Conservation (phyloP, 2,888 invertebrate genomes). For the Mellilla xanthometata region DNA sequence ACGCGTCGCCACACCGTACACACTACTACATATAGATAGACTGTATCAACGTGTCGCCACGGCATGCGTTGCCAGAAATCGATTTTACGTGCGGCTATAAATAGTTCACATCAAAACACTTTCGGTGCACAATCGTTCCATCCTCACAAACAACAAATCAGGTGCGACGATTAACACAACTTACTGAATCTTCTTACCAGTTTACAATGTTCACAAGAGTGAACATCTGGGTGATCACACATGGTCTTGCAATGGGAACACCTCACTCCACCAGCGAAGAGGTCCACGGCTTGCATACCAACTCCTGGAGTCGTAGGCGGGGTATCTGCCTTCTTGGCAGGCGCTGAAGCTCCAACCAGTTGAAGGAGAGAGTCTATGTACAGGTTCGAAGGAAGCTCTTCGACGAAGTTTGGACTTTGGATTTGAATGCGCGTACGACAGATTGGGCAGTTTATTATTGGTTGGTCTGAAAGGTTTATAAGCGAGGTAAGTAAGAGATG, state of each 20-base stretch:
- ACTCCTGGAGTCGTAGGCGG: slow-evolving; percentile 45
- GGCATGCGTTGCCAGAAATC: too few species aligned
- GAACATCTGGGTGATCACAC: slow-evolving; percentile 54
- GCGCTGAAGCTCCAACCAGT: slow-evolving; percentile 61
- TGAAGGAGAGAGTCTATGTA: slow-evolving; percentile 85
- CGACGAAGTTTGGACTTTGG: slow-evolving; percentile 74
- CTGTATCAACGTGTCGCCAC: too few species aligned
- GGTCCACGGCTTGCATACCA: slow-evolving; percentile 51
- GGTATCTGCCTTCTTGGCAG: slow-evolving; percentile 34
- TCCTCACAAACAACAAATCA: too few species aligned
- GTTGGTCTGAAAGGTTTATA: slow-evolving; percentile 57
- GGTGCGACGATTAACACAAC: too few species aligned
- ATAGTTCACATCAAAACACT: too few species aligned
- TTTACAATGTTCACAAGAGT: slow-evolving; percentile 83
- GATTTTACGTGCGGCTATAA: too few species aligned
- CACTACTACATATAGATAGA: too few species aligned
- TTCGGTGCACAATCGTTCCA: too few species aligned
- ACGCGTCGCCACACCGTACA: too few species aligned
- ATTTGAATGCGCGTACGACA: slow-evolving; percentile 78
- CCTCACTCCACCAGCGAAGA: slow-evolving; percentile 57
- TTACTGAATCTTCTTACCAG: slow-evolving; percentile 64
- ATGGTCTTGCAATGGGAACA: slow-evolving; percentile 63
- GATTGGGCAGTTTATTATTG: slow-evolving; percentile 79
- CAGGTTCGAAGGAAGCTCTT: slow-evolving; percentile 85
- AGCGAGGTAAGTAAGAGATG: too few species aligned